Evolutionary conservation across 1,140 invertebrate genomes (phyloP).

Genomic region (Drosophila orena): DNA sequence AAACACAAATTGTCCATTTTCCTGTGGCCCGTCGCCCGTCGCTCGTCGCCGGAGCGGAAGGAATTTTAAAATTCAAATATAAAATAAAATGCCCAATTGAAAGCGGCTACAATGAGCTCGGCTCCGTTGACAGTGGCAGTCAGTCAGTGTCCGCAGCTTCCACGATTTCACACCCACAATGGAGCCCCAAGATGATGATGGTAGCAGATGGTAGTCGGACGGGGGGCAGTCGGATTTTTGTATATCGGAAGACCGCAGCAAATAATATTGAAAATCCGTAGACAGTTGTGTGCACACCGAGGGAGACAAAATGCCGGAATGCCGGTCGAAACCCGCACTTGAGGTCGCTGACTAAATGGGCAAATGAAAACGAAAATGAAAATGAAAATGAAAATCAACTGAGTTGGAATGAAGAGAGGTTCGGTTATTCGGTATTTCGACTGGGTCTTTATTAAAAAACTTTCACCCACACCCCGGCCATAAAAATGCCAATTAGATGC

Average conservation of each 20-base stretch:
- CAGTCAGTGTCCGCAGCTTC: conserved; percentile 41
- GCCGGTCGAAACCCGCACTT: conserved; percentile 63
- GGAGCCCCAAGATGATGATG: conserved; percentile 57
- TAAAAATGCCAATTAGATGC: conserved; percentile 65
- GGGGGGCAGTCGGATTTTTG: conserved; percentile 34
- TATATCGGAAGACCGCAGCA: conserved; percentile 69
- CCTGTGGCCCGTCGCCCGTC: conserved; percentile 64
- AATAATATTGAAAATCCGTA: conserved; percentile 83
- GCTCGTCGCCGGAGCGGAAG: conserved; percentile 73
- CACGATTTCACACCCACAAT: conserved; percentile 60
- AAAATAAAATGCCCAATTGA: conserved; percentile 84
- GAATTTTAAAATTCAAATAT: conserved; percentile 85
- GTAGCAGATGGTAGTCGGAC: conserved; percentile 34
- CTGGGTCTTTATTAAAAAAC: conserved; percentile 75
- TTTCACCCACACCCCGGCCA: conserved; percentile 22
- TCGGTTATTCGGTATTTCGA: conserved; percentile 43
- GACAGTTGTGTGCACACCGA: conserved; percentile 72
- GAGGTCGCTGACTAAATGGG: conserved; percentile 66
- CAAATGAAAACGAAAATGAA: conserved; percentile 71
- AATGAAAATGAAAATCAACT: conserved; percentile 82
- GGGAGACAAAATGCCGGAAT: conserved; percentile 45
- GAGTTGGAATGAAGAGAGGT: conserved; percentile 60
- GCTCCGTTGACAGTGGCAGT: conserved; percentile 41
- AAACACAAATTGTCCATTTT: conserved; percentile 85
- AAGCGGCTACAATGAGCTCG: conserved; percentile 73